These are phyloP conservation scores for Coptodon bakossiorum DNA, from an alignment of 2,113 vertebrate genomes.

Conservation along the genomic window DNA sequence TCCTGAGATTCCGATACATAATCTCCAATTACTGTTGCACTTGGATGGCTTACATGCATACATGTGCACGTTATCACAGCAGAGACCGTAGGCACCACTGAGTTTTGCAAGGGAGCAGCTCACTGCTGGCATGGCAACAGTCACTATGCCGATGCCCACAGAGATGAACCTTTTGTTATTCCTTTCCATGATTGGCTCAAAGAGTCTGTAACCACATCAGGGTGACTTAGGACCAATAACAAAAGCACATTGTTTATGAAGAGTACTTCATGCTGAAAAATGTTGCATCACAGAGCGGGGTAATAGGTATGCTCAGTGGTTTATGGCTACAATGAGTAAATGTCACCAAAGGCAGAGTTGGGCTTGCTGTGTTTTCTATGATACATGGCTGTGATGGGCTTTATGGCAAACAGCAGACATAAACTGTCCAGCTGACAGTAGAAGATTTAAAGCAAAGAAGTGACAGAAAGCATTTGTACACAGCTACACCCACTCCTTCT, in stretches of 20 bases:
- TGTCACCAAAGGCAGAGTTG: neutral
- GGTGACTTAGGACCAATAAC: neutral
- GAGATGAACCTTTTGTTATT: constrained; percentile 19
- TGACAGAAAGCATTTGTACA: neutral
- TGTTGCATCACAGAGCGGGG: neutral
- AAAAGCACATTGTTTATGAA: neutral
- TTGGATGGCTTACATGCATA: neutral
- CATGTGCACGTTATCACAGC: neutral
- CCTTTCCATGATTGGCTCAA: neutral
- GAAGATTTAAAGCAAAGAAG: neutral
- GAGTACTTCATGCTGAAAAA: neutral
- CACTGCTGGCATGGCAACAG: constrained; percentile 43
- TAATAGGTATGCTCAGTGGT: neutral
- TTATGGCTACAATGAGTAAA: neutral
- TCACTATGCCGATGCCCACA: constrained; percentile 25
- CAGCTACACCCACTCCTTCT: neutral
- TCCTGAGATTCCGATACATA: neutral
- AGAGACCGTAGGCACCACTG: neutral
- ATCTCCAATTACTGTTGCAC: neutral
- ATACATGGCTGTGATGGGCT: neutral
- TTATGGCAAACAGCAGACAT: neutral
- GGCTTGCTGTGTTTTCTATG: neutral
- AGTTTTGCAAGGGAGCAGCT: neutral
- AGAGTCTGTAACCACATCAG: neutral
- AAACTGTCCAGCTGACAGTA: neutral